A percentile compares a stretch with the other conserved stretches of the same genome.
Conservation (phyloP, 2,113 vertebrate species). For the Caranx melampygus region DNA sequence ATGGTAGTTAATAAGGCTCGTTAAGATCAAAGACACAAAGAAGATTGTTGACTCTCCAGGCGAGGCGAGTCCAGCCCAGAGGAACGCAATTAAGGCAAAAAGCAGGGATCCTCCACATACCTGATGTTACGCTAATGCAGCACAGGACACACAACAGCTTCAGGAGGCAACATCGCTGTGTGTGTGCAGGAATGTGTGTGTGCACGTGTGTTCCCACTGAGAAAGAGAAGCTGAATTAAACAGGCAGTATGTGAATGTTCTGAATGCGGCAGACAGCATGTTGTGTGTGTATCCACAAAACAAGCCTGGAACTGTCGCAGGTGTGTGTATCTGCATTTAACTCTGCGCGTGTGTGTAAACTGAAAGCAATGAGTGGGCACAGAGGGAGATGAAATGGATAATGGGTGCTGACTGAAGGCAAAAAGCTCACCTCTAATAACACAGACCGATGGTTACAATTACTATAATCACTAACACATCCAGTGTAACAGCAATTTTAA, state of each 20-base stretch:
- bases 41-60: conserved; percentile 61
- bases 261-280: neutral
- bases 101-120: conserved; percentile 37
- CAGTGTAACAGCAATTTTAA: conserved; percentile 31
- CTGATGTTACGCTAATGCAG: conserved; percentile 46
- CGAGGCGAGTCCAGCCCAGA: conserved; percentile 41
- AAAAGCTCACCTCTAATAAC: conserved; percentile 58
- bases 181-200: conserved; percentile 19
- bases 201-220: neutral
- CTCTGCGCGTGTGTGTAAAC: neutral
- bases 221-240: neutral
- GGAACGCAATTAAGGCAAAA: conserved; percentile 64
- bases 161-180: neutral
- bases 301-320: neutral
- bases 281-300: conserved; percentile 7
- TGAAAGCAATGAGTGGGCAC: conserved; percentile 37
- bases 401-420: conserved; percentile 49
- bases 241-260: neutral
- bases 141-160: neutral
- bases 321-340: neutral
- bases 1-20: conserved; percentile 62
- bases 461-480: conserved; percentile 55
- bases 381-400: conserved; percentile 33
- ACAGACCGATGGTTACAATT: conserved; percentile 44
- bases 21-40: conserved; percentile 64